These are phyloP conservation scores for Rhyacophila brunnea DNA, from an alignment of 1,140 invertebrate species.

Conservation along the genomic window DNA sequence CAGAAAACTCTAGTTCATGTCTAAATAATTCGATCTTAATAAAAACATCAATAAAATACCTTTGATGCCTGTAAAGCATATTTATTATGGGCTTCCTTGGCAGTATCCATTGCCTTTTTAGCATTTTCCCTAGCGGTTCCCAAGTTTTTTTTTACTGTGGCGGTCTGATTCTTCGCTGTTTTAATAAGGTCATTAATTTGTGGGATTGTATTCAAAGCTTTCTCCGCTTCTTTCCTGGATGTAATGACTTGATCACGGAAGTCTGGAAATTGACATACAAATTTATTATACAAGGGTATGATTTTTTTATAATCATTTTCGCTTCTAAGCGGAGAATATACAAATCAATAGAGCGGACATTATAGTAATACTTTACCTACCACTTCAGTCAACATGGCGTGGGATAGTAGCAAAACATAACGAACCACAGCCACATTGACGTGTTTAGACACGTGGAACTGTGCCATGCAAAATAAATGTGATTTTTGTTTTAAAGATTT, in stretches of 20 bases:
- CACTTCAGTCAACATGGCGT: no score
- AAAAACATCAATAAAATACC: conserved; percentile 48
- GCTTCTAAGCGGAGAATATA: no score
- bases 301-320: no score
- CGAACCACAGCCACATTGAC: no score
- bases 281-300: background rate
- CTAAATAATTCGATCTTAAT: no score
- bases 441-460: no score
- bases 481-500: no score
- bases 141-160: conserved; percentile 64
- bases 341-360: no score
- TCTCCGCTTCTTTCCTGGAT: conserved; percentile 70
- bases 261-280: conserved; percentile 54
- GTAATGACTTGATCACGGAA: conserved; percentile 88
- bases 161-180: conserved; percentile 57
- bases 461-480: no score
- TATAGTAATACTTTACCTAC: no score
- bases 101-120: conserved; percentile 70
- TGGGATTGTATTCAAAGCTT: conserved; percentile 73
- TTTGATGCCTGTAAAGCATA: conserved; percentile 70
- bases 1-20: no score
- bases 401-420: no score
- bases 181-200: conserved; percentile 63
- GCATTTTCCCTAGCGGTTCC: conserved; percentile 77
- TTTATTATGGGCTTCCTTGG: conserved; percentile 73